These are phyloP conservation scores for Odontomyia ornata DNA, from an alignment of 2,888 invertebrate genomes.

Conservation along the genomic window DNA sequence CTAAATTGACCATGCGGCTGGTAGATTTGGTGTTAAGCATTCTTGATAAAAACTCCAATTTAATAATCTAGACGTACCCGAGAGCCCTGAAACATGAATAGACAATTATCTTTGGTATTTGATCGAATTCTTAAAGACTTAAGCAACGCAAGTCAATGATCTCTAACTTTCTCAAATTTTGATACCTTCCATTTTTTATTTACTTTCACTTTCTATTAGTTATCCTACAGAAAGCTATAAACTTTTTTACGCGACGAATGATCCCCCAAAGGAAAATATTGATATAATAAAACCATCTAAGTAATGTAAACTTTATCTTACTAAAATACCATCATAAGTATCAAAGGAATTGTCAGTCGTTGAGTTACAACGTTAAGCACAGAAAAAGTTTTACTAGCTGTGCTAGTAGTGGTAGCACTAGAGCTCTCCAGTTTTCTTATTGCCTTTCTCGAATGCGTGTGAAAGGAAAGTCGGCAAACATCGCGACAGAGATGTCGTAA, in stretches of 20 bases:
- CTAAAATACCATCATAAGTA: neutral
- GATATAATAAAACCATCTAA: neutral
- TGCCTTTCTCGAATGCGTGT: slow-evolving; percentile 20
- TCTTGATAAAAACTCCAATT: too few relatives aligned
- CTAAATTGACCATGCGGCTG: too few relatives aligned
- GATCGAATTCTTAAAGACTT: too few relatives aligned
- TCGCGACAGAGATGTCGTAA: slow-evolving; percentile 16
- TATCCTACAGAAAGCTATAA: neutral
- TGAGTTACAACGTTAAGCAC: neutral
- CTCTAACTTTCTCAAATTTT: too few relatives aligned
- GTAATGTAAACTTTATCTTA: slow-evolving; percentile 11
- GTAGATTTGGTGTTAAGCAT: too few relatives aligned
- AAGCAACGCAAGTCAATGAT: too few relatives aligned
- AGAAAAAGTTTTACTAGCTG: too few relatives aligned
- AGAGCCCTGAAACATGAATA: too few relatives aligned
- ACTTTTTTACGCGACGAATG: neutral
- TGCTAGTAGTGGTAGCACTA: too few relatives aligned
- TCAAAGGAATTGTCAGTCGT: neutral
- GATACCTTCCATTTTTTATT: neutral
- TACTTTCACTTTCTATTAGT: neutral
- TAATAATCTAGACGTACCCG: too few relatives aligned
- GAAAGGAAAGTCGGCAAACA: neutral
- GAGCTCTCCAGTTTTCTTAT: slow-evolving; percentile 9
- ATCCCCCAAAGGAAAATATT: slow-evolving; percentile 5
- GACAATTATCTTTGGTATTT: too few relatives aligned